Evolutionary conservation across 2,113 vertebrate species (phyloP).

Genomic region (Sylvilagus bachmani): DNA sequence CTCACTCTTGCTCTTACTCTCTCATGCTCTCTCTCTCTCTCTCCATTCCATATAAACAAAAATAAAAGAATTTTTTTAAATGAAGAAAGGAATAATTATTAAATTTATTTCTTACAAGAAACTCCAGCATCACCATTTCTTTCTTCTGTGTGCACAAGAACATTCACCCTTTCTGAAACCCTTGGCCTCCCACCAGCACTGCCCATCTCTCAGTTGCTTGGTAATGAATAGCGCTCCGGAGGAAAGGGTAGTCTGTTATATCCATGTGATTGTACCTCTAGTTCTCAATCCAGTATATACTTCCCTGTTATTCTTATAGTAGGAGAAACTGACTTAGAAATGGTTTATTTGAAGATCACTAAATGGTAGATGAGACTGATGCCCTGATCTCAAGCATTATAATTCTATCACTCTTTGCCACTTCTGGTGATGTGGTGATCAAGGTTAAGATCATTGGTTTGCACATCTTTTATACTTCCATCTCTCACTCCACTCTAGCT

Average conservation of each 20-base stretch:
- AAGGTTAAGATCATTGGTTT: background rate
- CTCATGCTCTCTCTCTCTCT: no score
- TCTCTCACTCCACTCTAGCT: background rate
- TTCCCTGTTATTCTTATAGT: background rate
- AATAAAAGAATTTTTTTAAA: no score
- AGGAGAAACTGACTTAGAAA: conserved; percentile 24
- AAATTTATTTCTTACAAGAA: background rate
- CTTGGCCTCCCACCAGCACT: background rate
- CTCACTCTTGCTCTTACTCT: no score
- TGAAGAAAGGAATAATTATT: background rate
- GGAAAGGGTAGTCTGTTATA: background rate
- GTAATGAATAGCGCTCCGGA: background rate
- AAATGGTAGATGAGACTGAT: conserved; percentile 72
- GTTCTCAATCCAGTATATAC: background rate
- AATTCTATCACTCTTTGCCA: background rate
- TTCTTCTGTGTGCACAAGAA: background rate
- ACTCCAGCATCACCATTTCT: conserved; percentile 15
- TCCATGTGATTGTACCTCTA: background rate
- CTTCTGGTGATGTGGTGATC: background rate
- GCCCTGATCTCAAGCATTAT: conserved; percentile 47
- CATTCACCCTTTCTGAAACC: background rate
- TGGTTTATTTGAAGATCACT: conserved; percentile 30
- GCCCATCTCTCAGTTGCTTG: background rate
- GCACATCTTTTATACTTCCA: background rate
- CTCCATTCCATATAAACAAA: no score